Conservation (phyloP, 2,797 vertebrate species). For the Hirundo rustica region DNA sequence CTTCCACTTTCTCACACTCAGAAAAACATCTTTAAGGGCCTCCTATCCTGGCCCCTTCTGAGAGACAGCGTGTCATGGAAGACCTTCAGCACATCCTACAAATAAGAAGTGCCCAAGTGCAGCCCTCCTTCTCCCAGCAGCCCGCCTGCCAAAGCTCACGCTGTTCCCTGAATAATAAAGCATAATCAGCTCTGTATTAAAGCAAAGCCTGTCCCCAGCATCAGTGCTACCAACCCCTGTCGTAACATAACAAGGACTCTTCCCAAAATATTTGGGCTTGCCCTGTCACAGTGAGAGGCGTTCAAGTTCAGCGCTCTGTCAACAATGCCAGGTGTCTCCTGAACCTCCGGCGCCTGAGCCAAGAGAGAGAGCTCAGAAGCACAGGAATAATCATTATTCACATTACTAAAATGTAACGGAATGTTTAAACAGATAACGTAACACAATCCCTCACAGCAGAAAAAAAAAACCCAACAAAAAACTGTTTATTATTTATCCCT, state of each 20-base stretch:
- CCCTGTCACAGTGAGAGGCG: constrained; percentile 53
- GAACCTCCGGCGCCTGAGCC: constrained; percentile 31
- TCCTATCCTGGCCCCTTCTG: not conserved
- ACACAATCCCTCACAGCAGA: constrained; percentile 24
- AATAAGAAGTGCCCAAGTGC: not conserved
- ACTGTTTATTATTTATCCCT: constrained; percentile 54
- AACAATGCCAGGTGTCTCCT: constrained; percentile 55
- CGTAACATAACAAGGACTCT: constrained; percentile 58
- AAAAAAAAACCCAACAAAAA: not conserved
- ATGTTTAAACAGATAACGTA: constrained; percentile 65
- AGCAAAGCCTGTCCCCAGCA: not conserved
- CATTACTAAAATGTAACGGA: constrained; percentile 57
- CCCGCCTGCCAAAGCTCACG: not conserved
- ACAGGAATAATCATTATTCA: constrained; percentile 44
- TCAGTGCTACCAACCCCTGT: constrained; percentile 22
- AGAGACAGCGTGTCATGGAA: not conserved
- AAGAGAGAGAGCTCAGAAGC: constrained; percentile 57
- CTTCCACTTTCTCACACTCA: not conserved
- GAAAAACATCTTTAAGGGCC: not conserved
- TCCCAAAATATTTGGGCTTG: constrained; percentile 58
- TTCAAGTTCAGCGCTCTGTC: constrained; percentile 56
- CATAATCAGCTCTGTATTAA: constrained; percentile 7
- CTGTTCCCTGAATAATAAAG: constrained; percentile 24
- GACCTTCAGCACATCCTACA: not conserved
- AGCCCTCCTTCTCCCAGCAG: constrained; percentile 19